phyloP scores from a whole-genome alignment of 1,140 invertebrate species.

The Drosophila bifasciata region DNA sequence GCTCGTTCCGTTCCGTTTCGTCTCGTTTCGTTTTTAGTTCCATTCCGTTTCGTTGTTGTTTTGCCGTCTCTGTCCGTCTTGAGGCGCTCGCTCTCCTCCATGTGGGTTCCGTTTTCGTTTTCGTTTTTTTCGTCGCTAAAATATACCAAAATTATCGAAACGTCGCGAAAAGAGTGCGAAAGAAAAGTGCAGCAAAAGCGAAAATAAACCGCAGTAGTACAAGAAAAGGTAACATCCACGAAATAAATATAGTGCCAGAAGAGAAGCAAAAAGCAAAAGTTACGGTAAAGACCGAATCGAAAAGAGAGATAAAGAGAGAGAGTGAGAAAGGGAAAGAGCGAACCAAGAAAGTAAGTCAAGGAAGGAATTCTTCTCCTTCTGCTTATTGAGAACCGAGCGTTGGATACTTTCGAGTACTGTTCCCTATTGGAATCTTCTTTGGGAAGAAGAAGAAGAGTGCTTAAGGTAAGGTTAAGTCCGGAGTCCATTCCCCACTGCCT shows the following conservation, averaged over 20 bases:
- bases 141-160: conserved; percentile 42
- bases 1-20: conserved; percentile 31
- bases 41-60: conserved; percentile 20
- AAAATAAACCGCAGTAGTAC: conserved; percentile 11
- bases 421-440: conserved; percentile 31
- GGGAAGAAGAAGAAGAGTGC: background rate
- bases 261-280: conserved; percentile 45
- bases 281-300: background rate
- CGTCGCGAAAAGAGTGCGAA: conserved; percentile 43
- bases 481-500: background rate
- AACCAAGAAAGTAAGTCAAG: conserved; percentile 69
- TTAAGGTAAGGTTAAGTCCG: conserved; percentile 31
- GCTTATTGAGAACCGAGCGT: background rate
- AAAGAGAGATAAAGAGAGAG: conserved; percentile 53
- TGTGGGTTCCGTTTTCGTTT: conserved; percentile 50
- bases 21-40: conserved; percentile 7
- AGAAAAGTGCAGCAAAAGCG: conserved; percentile 48
- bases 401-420: conserved; percentile 12
- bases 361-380: conserved; percentile 30
- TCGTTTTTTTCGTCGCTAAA: conserved; percentile 5
- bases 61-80: conserved; percentile 17
- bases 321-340: conserved; percentile 50
- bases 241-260: conserved; percentile 29
- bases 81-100: conserved; percentile 6
- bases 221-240: background rate